Evolutionary conservation across 2,888 invertebrate species (phyloP).

Genomic region (Micropterix aruncella): DNA sequence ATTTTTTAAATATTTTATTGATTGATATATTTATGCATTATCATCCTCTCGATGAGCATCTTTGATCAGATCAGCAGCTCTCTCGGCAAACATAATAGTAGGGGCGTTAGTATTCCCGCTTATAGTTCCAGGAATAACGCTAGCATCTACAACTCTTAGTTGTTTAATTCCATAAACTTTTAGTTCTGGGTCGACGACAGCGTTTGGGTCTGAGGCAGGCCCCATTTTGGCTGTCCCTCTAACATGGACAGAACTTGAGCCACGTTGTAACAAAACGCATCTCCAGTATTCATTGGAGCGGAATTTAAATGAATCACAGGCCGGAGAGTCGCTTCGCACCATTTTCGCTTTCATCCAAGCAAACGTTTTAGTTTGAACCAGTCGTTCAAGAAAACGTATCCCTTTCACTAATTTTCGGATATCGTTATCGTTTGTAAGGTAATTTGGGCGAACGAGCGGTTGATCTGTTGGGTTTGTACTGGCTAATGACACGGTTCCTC

Average conservation of each 20-base stretch:
- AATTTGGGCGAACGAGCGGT: constrained; percentile 37
- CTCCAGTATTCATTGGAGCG: constrained; percentile 19
- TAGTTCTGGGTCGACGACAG: constrained; percentile 18
- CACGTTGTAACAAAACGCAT: constrained; percentile 19
- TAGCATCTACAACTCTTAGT: constrained; percentile 23
- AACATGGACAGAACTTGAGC: constrained; percentile 29
- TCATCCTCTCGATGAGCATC: too few relatives aligned
- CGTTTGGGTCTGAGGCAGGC: constrained; percentile 12
- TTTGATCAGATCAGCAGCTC: not conserved
- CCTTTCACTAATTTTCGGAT: constrained; percentile 17
- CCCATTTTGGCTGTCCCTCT: constrained; percentile 42
- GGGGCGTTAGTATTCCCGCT: constrained; percentile 33
- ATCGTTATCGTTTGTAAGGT: constrained; percentile 30
- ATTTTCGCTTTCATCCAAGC: constrained; percentile 17
- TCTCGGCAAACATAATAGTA: constrained; percentile 18
- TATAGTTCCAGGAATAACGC: constrained; percentile 22
- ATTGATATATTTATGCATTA: too few relatives aligned
- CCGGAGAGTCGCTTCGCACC: constrained; percentile 15
- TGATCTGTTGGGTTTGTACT: constrained; percentile 29
- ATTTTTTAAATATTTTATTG: too few relatives aligned
- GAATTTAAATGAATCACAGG: constrained; percentile 16
- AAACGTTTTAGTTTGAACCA: constrained; percentile 19
- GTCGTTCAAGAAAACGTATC: constrained; percentile 15
- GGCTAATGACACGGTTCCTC: constrained; percentile 27
- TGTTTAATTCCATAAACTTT: constrained; percentile 21